Evolutionary conservation across 2,113 vertebrate species (phyloP), one percentile per base, ranked within the genome.

Genomic region (Poecile atricapillus): DNA sequence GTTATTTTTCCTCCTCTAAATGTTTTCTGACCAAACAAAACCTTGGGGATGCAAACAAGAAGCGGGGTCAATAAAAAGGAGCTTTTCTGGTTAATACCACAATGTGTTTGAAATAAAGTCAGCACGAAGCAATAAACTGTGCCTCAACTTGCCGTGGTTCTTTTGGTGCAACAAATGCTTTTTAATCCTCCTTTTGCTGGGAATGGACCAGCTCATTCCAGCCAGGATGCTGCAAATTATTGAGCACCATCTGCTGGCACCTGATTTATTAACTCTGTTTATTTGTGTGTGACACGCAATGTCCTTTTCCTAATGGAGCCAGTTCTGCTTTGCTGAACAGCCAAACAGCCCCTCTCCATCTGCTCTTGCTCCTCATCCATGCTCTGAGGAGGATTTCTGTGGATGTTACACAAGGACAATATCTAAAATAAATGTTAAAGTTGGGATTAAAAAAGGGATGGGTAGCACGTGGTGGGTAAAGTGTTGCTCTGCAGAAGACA

Each of bases 241-340:
- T 69, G 78, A 88, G 95, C 84, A 82, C 84, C 94, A 95, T 93
- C 91, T 96, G 78, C 93, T 97, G 93, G 87, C 87, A 96, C 84
- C 63, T 85, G 46, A 56, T 89, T 91, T 35, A 74, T 76, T 55
- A 41, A 59, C 41, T 89, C 21, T n/a, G 2, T 63, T 83, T 62
- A 23, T 58, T 64, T 13, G 43, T 4, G 2, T 1, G 39, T 0
- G 1, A 43, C 77, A 37, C 1, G 2, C 12, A 0, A 28, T 3
- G 8, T 27, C 43, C 49, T 69, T 37, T 59, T 12, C 27, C 39
- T 15, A 4, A 52, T 3, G 5, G 6, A 49, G 13, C 30, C 41
- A 10, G 44, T 14, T 71, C 49, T 39, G 64, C 69, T 43, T 27
- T 68, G 41, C 39, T 11, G 21, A 43, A 1, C 9, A 33, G 62